Conservation (phyloP, 2,797 vertebrate species). For the Propithecus deckenii region DNA sequence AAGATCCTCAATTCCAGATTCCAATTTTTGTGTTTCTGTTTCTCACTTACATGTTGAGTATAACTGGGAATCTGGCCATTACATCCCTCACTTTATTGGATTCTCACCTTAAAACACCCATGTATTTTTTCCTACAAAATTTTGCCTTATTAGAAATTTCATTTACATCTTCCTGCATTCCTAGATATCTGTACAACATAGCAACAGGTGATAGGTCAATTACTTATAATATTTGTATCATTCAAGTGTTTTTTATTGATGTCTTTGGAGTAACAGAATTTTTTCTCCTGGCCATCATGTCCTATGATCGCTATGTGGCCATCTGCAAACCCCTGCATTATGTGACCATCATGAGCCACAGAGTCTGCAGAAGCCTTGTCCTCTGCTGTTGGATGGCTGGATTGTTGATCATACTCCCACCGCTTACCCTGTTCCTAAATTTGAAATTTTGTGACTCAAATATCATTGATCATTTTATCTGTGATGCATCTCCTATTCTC, state of each 20-base stretch:
- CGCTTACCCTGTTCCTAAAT: not conserved
- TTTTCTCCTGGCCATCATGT: slow-evolving; percentile 60
- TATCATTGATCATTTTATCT: slow-evolving; percentile 61
- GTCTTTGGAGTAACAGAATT: slow-evolving; percentile 56
- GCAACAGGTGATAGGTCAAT: slow-evolving; percentile 54
- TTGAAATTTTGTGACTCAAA: slow-evolving; percentile 64
- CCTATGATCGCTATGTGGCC: slow-evolving; percentile 60
- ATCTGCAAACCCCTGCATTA: slow-evolving; percentile 71
- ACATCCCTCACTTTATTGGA: slow-evolving; percentile 66
- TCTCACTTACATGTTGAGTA: slow-evolving; percentile 65
- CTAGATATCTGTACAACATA: slow-evolving; percentile 63
- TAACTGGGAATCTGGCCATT: slow-evolving; percentile 71
- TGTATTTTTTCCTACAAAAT: slow-evolving; percentile 81
- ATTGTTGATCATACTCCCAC: slow-evolving; percentile 49
- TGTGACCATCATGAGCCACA: slow-evolving; percentile 48
- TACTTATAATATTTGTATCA: slow-evolving; percentile 32
- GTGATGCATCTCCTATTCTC: slow-evolving; percentile 55
- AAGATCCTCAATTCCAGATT: slow-evolving; percentile 58
- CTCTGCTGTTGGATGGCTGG: slow-evolving; percentile 31
- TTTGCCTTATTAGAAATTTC: slow-evolving; percentile 73
- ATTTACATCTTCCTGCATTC: slow-evolving; percentile 69
- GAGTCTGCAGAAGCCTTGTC: slow-evolving; percentile 6
- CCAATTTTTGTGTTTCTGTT: slow-evolving; percentile 64
- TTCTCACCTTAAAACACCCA: slow-evolving; percentile 62
- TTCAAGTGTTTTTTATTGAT: slow-evolving; percentile 56